Conservation (phyloP, 2,797 vertebrate genomes). For the Rhinella marina region DNA sequence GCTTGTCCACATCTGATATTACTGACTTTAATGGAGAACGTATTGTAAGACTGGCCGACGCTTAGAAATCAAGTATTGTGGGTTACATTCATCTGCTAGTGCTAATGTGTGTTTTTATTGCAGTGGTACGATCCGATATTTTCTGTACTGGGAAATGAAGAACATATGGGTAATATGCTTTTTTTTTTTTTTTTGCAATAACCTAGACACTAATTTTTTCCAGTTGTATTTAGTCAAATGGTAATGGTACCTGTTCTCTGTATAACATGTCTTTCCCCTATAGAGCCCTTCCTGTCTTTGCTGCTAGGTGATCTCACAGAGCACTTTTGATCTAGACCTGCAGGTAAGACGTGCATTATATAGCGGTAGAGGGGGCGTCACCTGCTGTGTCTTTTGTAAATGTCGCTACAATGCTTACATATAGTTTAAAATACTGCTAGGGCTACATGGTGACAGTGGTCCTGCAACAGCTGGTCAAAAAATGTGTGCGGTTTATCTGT, state of each 20-base stretch:
- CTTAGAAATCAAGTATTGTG: background rate
- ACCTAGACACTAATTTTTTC: background rate
- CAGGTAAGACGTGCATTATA: slow-evolving; percentile 71
- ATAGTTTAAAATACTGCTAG: background rate
- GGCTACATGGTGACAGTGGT: too few species aligned
- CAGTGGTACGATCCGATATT: slow-evolving; percentile 80
- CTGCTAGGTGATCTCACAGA: slow-evolving; percentile 80
- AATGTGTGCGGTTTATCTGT: too few species aligned
- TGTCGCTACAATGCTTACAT: background rate
- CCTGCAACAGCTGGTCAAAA: too few species aligned
- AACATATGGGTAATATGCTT: slow-evolving; percentile 75
- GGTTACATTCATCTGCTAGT: background rate
- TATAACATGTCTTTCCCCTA: background rate
- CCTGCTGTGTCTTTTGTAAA: background rate
- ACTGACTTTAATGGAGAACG: background rate
- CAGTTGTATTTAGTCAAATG: background rate
- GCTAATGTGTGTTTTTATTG: slow-evolving; percentile 45
- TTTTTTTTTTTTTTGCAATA: background rate
- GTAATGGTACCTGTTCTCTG: background rate
- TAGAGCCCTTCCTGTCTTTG: slow-evolving; percentile 83
- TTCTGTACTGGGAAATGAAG: slow-evolving; percentile 80
- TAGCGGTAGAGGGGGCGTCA: background rate
- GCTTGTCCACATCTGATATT: background rate
- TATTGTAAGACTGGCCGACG: background rate
- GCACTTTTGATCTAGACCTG: slow-evolving; percentile 80